phyloP scores from a whole-genome alignment of 2,888 invertebrate genomes.

The Ametastegia equiseti region DNA sequence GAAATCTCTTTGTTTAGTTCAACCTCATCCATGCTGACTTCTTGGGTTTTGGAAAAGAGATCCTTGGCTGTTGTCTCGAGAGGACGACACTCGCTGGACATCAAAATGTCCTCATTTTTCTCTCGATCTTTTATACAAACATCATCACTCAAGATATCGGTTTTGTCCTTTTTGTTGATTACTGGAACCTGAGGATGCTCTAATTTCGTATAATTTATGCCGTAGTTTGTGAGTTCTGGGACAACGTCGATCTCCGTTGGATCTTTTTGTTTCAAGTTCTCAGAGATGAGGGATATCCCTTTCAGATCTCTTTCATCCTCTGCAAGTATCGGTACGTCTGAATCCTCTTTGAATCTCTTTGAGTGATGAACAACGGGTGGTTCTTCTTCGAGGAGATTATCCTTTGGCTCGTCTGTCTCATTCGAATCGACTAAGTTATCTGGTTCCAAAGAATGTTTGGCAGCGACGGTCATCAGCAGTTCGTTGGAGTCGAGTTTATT shows the following conservation, averaged over 20 bases:
- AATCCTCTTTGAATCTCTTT: constrained; percentile 57
- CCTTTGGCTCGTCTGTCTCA: neutral
- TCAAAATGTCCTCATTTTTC: neutral
- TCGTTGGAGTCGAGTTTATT: neutral
- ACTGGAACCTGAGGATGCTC: neutral
- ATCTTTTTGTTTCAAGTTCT: constrained; percentile 17
- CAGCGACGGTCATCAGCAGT: neutral
- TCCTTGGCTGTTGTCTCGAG: neutral
- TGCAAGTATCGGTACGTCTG: neutral
- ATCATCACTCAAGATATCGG: neutral
- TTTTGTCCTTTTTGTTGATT: neutral
- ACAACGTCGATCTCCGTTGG: neutral
- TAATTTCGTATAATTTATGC: neutral
- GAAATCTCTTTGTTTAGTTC: neutral
- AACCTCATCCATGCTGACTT: neutral
- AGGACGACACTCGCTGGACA: neutral
- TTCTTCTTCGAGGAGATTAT: constrained; percentile 36
- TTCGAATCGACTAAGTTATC: neutral
- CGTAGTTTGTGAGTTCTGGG: constrained; percentile 13
- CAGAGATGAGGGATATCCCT: neutral
- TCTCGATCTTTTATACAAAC: neutral
- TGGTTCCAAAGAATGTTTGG: constrained; percentile 25
- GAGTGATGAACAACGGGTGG: constrained; percentile 53
- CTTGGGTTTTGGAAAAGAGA: constrained; percentile 71
- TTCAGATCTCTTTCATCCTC: neutral